Percentiles rank a stretch among this genome's conserved stretches.
Conservation (phyloP, 2,113 vertebrate species). For the Cyphomyrus discorhynchus region DNA sequence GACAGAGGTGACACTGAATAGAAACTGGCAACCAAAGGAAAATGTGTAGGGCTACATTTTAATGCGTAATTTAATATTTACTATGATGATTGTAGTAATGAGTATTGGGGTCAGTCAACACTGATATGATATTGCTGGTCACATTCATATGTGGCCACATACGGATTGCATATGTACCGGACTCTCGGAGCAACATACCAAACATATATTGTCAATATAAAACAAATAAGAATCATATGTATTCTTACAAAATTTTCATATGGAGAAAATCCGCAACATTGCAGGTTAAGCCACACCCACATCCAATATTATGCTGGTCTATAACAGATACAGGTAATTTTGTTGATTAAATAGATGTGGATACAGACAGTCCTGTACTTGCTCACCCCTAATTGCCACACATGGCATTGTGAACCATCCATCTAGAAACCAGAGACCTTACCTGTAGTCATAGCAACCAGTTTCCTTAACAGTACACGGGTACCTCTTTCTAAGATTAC, state of each 20-base stretch:
- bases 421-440: conserved; percentile 34
- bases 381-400: conserved; percentile 9
- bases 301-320: neutral
- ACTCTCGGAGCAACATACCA: neutral
- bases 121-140: neutral
- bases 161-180: neutral
- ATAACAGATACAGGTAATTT: neutral
- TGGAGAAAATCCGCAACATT: neutral
- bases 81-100: neutral
- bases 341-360: neutral
- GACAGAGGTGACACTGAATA: neutral
- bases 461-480: conserved; percentile 35
- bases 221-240: neutral
- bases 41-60: neutral
- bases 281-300: neutral
- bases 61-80: neutral
- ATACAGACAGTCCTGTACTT: neutral
- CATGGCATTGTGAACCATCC: conserved; percentile 12
- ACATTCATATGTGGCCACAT: neutral
- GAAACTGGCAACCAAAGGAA: neutral
- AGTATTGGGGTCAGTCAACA: neutral
- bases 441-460: conserved; percentile 60
- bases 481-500: conserved; percentile 34
- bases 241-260: neutral
- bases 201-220: neutral